phyloP scores from a whole-genome alignment of 2,113 vertebrate genomes.

The Chaenocephalus aceratus region DNA sequence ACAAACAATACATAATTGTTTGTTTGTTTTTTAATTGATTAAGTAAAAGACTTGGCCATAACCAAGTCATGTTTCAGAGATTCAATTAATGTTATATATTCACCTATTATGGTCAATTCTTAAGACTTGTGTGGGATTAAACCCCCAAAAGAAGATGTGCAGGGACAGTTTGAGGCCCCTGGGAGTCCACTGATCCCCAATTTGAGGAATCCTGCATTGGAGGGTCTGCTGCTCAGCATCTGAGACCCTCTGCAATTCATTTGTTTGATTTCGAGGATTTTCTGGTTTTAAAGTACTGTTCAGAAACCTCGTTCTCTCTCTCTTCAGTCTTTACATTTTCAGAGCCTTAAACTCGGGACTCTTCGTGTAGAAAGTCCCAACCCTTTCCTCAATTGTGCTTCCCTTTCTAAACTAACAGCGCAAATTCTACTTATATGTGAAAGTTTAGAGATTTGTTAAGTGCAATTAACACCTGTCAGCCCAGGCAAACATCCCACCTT shows the following conservation, averaged over 20 bases:
- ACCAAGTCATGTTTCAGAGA: too few species aligned
- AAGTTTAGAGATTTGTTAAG: constrained; percentile 7
- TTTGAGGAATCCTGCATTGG: constrained; percentile 17
- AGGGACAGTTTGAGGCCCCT: not conserved
- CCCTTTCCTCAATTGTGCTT: constrained; percentile 7
- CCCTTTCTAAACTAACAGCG: constrained; percentile 17
- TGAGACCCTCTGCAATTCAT: constrained; percentile 10
- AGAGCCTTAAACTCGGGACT: constrained; percentile 1
- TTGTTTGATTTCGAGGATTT: constrained; percentile 13
- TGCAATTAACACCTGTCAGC: constrained; percentile 27
- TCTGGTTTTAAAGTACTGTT: constrained; percentile 23
- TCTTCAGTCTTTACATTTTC: not conserved
- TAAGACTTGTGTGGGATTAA: not conserved
- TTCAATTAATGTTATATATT: not conserved
- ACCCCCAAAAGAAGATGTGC: not conserved
- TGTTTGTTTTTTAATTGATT: too few species aligned
- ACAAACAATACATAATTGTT: too few species aligned
- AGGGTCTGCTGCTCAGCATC: constrained; percentile 11
- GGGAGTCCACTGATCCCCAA: constrained; percentile 24
- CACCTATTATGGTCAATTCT: not conserved
- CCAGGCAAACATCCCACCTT: constrained; percentile 5
- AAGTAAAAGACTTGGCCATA: too few species aligned
- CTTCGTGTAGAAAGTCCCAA: not conserved
- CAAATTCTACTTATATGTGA: not conserved
- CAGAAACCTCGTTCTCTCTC: constrained; percentile 41